Conservation (phyloP, 2,113 vertebrate genomes). For the Oplegnathus fasciatus region DNA sequence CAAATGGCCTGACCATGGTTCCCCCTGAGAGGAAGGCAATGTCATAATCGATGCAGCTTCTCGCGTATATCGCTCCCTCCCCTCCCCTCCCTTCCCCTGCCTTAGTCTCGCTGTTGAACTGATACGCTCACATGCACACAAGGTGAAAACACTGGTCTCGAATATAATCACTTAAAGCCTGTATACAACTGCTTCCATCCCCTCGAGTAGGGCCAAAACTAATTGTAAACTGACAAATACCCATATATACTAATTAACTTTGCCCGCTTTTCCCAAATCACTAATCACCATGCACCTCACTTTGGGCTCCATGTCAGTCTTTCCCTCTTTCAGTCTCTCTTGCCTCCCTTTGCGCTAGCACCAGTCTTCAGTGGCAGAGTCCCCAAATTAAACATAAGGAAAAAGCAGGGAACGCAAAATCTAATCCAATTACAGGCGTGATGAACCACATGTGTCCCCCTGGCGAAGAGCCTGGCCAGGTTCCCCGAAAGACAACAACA, state of each 20-base stretch:
- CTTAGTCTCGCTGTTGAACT: slow-evolving; percentile 5
- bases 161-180: slow-evolving; percentile 25
- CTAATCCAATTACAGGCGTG: slow-evolving; percentile 85
- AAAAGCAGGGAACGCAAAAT: slow-evolving; percentile 74
- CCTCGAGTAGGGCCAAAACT: slow-evolving; percentile 21
- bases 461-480: slow-evolving; percentile 67
- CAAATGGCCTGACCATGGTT: slow-evolving; percentile 72
- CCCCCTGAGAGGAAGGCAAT: slow-evolving; percentile 69
- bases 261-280: slow-evolving; percentile 53
- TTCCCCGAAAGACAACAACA: slow-evolving; percentile 77
- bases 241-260: slow-evolving; percentile 66
- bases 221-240: slow-evolving; percentile 69
- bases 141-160: slow-evolving; percentile 4
- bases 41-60: slow-evolving; percentile 80
- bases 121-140: slow-evolving; percentile 13
- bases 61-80: slow-evolving; percentile 38
- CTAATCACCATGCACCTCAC: slow-evolving; percentile 57
- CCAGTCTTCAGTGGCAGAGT: slow-evolving; percentile 49
- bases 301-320: slow-evolving; percentile 46
- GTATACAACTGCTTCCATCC: slow-evolving; percentile 25
- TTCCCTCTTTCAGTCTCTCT: slow-evolving; percentile 38
- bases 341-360: slow-evolving; percentile 25
- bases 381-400: slow-evolving; percentile 76
- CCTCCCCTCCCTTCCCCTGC: not conserved
- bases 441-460: slow-evolving; percentile 81